These are phyloP conservation scores for Lepidotrigona ventralis DNA, from an alignment of 1,140 invertebrate genomes.

Conservation along the genomic window DNA sequence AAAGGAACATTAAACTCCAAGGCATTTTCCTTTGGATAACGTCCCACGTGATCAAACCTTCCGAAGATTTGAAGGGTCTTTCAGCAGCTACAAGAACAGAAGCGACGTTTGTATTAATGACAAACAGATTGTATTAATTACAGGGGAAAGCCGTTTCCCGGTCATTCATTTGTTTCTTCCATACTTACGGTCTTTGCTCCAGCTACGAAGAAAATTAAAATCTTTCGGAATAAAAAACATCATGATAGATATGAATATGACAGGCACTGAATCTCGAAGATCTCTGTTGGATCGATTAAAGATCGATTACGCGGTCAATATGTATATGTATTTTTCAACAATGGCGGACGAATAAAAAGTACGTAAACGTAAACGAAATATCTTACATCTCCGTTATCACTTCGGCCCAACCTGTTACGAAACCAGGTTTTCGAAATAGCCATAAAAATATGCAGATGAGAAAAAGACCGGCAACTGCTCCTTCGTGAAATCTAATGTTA, in stretches of 20 bases:
- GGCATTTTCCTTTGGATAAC: slow-evolving; percentile 86
- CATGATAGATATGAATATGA: slow-evolving; percentile 87
- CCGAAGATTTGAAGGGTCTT: slow-evolving; percentile 81
- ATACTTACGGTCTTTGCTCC: slow-evolving; percentile 73
- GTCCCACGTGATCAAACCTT: slow-evolving; percentile 87
- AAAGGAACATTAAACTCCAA: slow-evolving; percentile 87
- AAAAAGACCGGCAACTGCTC: slow-evolving; percentile 87
- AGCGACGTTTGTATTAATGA: too few relatives aligned
- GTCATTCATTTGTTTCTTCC: background rate
- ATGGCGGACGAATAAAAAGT: background rate
- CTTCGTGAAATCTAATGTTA: slow-evolving; percentile 89
- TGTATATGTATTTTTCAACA: background rate
- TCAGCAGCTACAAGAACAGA: slow-evolving; percentile 60
- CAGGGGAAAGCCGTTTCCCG: background rate
- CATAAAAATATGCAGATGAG: slow-evolving; percentile 89
- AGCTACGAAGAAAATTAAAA: slow-evolving; percentile 84
- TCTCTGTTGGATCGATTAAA: slow-evolving; percentile 78
- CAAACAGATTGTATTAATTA: background rate
- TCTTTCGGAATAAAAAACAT: slow-evolving; percentile 90
- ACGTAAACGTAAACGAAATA: background rate
- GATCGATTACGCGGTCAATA: too few relatives aligned
- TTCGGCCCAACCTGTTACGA: slow-evolving; percentile 88
- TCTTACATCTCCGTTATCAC: slow-evolving; percentile 80
- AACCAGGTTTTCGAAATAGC: slow-evolving; percentile 91
- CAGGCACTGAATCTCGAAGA: slow-evolving; percentile 89